A percentile compares a stretch with the other conserved stretches of the same genome.
These are phyloP conservation scores for Loxodonta africana DNA, from an alignment of 2,113 vertebrate species.

Conservation along the genomic window DNA sequence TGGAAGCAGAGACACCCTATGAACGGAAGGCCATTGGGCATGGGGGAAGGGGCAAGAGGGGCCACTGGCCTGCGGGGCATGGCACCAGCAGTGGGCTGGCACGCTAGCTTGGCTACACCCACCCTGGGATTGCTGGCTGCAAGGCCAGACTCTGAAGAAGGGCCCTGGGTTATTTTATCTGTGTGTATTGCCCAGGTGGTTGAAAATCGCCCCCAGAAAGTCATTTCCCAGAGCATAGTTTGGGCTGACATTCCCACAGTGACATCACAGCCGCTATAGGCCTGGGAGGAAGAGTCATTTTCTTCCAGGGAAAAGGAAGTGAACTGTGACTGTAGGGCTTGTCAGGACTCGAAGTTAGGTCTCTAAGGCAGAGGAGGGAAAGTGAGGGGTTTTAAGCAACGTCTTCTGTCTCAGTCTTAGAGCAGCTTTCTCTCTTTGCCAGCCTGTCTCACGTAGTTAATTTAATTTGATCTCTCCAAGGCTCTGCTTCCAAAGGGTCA, in stretches of 20 bases:
- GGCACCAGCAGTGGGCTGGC: neutral
- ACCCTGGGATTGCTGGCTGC: neutral
- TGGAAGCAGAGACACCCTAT: neutral
- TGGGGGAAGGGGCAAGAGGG: too few species aligned
- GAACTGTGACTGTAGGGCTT: neutral
- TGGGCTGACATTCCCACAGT: neutral
- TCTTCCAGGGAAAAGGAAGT: neutral
- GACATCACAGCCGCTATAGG: neutral
- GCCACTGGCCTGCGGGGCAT: too few species aligned
- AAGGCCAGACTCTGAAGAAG: neutral
- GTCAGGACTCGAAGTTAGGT: neutral
- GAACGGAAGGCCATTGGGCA: neutral
- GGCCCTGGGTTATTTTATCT: neutral
- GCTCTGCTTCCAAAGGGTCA: neutral
- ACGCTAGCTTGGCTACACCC: fast-evolving
- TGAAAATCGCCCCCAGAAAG: neutral
- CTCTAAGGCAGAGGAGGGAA: neutral
- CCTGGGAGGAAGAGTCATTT: neutral
- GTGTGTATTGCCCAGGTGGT: neutral
- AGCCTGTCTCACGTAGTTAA: neutral
- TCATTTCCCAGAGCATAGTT: neutral
- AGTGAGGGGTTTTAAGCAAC: neutral
- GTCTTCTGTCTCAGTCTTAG: neutral
- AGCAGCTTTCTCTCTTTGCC: neutral
- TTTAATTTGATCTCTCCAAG: neutral